Percentiles rank a stretch among this genome's conserved stretches.
These are phyloP conservation scores for Rhizomys pruinosus DNA, from an alignment of 2,113 vertebrate genomes.

Conservation along the genomic window DNA sequence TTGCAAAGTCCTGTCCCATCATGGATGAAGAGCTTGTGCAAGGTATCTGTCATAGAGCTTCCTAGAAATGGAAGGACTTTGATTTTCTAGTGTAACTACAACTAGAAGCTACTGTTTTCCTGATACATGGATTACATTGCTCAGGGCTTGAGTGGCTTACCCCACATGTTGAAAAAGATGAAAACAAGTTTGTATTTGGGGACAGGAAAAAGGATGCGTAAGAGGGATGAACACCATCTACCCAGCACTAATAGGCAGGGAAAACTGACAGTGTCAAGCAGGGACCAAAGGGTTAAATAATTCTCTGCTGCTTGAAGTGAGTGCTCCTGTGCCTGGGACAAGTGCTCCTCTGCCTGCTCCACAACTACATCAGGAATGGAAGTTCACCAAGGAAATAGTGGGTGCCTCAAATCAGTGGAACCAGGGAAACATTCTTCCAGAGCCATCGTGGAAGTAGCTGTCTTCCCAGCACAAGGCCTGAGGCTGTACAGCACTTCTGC, in stretches of 20 bases:
- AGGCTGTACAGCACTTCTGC: constrained; percentile 38
- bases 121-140: constrained; percentile 14
- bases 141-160: neutral
- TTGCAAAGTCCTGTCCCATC: neutral
- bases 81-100: neutral
- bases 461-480: constrained; percentile 47
- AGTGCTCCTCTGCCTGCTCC: no score
- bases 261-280: neutral
- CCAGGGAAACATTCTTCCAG: constrained; percentile 71
- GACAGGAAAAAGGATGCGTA: neutral
- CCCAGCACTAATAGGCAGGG: neutral
- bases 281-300: constrained; percentile 55
- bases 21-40: neutral
- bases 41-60: neutral
- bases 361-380: no score
- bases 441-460: constrained; percentile 68
- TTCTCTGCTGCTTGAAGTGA: no score
- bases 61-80: neutral
- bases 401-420: constrained; percentile 66
- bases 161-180: neutral
- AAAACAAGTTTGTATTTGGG: neutral
- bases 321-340: no score
- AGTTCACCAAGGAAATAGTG: constrained; percentile 78
- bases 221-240: neutral
- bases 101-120: neutral